A percentile compares a stretch with the other conserved stretches of the same genome.
These are phyloP conservation scores for Automeris io DNA, from an alignment of 2,888 invertebrate genomes.

Conservation along the genomic window DNA sequence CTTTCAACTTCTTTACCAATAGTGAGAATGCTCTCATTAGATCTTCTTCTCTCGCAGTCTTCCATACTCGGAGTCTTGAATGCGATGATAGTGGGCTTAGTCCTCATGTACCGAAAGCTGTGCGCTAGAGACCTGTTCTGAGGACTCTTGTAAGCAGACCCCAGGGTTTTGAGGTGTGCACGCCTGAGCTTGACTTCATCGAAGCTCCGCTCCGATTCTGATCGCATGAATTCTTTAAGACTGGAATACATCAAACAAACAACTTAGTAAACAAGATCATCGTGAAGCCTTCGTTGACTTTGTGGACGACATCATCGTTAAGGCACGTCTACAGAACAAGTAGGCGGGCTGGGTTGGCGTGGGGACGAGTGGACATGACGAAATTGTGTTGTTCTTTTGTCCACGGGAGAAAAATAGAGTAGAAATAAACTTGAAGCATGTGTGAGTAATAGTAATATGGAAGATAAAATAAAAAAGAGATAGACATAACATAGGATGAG, in stretches of 20 bases:
- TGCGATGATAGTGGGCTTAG: constrained; percentile 91
- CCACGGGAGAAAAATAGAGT: too few relatives aligned
- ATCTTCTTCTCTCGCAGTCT: constrained; percentile 77
- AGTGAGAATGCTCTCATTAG: constrained; percentile 75
- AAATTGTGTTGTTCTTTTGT: too few relatives aligned
- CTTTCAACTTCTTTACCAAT: constrained; percentile 68
- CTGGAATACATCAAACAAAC: constrained; percentile 53
- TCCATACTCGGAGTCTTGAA: constrained; percentile 90
- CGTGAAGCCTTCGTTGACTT: too few relatives aligned
- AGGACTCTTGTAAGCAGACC: constrained; percentile 82
- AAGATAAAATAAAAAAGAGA: too few relatives aligned
- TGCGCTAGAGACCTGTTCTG: constrained; percentile 89
- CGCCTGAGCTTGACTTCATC: constrained; percentile 81
- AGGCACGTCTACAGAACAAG: too few relatives aligned
- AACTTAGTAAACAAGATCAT: too few relatives aligned
- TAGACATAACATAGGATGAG: too few relatives aligned
- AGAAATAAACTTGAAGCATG: too few relatives aligned
- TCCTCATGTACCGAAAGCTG: constrained; percentile 93
- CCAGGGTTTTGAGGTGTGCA: constrained; percentile 80
- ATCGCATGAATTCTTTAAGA: constrained; percentile 82
- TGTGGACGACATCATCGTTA: too few relatives aligned
- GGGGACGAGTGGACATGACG: too few relatives aligned
- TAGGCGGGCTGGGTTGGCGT: too few relatives aligned
- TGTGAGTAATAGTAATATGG: too few relatives aligned
- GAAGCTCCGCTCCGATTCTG: constrained; percentile 88